Conservation (phyloP, 2,888 invertebrate species). For the Hypena proboscidalis region DNA sequence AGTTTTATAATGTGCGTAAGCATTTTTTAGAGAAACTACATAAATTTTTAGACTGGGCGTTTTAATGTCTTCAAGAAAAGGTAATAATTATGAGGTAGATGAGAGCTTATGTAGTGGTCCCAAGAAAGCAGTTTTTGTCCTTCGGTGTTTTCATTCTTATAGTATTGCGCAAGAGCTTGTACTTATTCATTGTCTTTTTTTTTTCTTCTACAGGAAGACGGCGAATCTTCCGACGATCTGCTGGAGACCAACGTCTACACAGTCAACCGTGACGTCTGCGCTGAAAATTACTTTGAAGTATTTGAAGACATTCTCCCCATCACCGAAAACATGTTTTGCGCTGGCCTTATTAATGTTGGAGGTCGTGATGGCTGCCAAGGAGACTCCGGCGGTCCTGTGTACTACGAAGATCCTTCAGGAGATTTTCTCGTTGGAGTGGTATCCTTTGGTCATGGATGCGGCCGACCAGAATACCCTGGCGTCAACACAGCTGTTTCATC, state of each 20-base stretch:
- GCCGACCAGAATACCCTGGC: conserved; percentile 66
- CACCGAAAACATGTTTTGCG: conserved; percentile 57
- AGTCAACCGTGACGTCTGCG: conserved; percentile 21
- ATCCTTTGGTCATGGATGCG: conserved; percentile 78
- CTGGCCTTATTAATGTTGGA: conserved; percentile 44
- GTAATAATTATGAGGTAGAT: no score
- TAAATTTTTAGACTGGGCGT: no score
- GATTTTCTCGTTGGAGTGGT: conserved; percentile 69
- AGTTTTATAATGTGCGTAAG: no score
- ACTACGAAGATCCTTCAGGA: conserved; percentile 33
- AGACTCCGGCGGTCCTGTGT: conserved; percentile 73
- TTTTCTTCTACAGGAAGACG: conserved; percentile 24
- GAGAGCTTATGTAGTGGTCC: no score
- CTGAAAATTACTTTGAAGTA: conserved; percentile 16
- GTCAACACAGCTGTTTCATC: conserved; percentile 69
- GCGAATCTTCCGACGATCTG: conserved; percentile 12
- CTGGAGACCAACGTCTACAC: conserved; percentile 21
- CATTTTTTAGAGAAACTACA: no score
- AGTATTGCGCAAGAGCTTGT: no score
- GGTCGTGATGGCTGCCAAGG: conserved; percentile 49
- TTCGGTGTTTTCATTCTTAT: no score
- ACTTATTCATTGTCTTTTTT: not conserved
- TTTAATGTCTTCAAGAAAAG: no score
- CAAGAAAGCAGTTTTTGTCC: no score
- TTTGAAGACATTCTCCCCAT: conserved; percentile 14